phyloP scores from a whole-genome alignment of 2,113 vertebrate species.

The Cyprinus carpio region DNA sequence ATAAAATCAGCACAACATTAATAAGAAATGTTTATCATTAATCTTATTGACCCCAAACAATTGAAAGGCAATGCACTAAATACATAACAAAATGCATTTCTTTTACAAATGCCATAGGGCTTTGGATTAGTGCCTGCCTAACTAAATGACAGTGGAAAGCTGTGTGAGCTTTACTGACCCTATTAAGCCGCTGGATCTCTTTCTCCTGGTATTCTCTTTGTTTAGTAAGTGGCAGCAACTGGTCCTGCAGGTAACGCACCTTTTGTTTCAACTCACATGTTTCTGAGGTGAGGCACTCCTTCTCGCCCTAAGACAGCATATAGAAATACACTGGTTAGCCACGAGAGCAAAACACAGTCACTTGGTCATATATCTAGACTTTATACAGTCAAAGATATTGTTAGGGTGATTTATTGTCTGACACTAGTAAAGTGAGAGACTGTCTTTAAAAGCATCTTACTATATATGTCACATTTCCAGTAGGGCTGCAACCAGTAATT shows the following conservation, averaged over 20 bases:
- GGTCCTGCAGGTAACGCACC: conserved; percentile 88
- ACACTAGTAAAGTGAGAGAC: background rate
- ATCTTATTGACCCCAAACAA: too few species aligned
- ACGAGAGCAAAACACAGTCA: background rate
- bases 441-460: background rate
- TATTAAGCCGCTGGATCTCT: conserved; percentile 94
- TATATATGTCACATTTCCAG: background rate
- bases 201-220: conserved; percentile 96
- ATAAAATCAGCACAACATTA: too few species aligned
- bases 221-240: conserved; percentile 87
- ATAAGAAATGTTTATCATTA: too few species aligned
- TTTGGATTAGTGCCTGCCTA: background rate
- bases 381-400: background rate
- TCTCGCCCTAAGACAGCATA: conserved; percentile 79
- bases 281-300: conserved; percentile 87
- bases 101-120: too few species aligned
- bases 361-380: background rate
- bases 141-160: background rate
- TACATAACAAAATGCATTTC: too few species aligned
- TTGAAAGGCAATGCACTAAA: too few species aligned
- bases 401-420: background rate
- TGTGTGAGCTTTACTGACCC: conserved; percentile 70
- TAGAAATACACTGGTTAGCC: background rate
- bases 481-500: too few species aligned
- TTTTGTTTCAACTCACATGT: conserved; percentile 90